A percentile compares a stretch with the other conserved stretches of the same genome.
phyloP scores from a whole-genome alignment of 1,140 invertebrate species.

The Agrypnia vestita region DNA sequence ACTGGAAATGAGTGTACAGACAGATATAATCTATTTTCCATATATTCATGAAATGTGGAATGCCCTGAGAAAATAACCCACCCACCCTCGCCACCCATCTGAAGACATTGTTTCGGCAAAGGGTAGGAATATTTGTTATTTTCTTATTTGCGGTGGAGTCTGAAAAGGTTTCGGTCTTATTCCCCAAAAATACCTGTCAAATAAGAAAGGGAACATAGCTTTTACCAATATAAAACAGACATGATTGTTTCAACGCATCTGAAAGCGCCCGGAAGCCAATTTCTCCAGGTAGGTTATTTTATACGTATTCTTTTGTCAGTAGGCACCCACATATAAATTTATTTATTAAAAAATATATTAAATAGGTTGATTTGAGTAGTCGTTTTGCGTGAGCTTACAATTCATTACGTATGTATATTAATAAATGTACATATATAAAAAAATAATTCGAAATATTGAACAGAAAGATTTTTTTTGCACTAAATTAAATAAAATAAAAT shows the following conservation, averaged over 20 bases:
- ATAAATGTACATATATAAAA: no score
- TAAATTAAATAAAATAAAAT: no score
- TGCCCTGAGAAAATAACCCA: neutral
- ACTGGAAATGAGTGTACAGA: no score
- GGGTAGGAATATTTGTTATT: conserved; percentile 34
- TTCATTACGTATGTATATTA: no score
- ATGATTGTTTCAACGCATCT: conserved; percentile 31
- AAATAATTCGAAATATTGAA: neutral
- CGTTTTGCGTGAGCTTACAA: no score
- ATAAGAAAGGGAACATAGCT: conserved; percentile 51
- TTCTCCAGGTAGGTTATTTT: neutral
- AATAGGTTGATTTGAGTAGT: neutral
- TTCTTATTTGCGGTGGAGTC: conserved; percentile 47
- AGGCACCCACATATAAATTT: neutral
- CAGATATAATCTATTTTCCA: neutral
- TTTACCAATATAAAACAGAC: conserved; percentile 56
- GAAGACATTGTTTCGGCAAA: conserved; percentile 16
- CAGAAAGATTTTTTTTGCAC: no score
- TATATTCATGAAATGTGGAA: neutral
- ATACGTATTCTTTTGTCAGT: no score
- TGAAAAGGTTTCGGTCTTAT: conserved; percentile 54
- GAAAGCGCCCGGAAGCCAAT: conserved; percentile 40
- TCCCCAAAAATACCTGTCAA: conserved; percentile 53
- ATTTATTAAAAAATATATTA: neutral
- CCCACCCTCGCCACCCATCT: neutral